Evolutionary conservation across 2,797 vertebrate genomes (phyloP).

Genomic region (Clarias laeviceps): DNA sequence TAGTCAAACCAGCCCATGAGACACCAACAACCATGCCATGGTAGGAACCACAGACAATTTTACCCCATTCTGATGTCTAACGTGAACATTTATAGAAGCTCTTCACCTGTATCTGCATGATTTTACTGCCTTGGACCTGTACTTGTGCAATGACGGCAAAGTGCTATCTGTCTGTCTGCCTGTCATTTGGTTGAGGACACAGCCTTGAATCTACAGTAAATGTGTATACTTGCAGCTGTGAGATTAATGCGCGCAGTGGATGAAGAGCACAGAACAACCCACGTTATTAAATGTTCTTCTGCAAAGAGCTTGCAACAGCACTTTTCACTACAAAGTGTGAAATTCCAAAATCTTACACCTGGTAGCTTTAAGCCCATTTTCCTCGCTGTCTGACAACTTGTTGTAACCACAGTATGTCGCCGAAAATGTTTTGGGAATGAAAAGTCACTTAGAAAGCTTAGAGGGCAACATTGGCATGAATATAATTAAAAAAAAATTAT

Average conservation of each 20-base stretch:
- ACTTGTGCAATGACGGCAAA: background rate
- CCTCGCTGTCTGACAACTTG: background rate
- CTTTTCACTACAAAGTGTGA: conserved; percentile 3
- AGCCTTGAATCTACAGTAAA: conserved; percentile 3
- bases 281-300: conserved; percentile 6
- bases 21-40: no score
- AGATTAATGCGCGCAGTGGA: conserved; percentile 11
- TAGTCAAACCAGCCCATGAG: no score
- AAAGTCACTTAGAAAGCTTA: conserved; percentile 8
- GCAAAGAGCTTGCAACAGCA: conserved; percentile 16
- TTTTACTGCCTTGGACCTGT: background rate
- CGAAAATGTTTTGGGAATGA: background rate
- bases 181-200: background rate
- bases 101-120: background rate
- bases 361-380: conserved; percentile 8
- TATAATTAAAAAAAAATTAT: background rate
- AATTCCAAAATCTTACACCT: conserved; percentile 16
- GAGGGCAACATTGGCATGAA: background rate
- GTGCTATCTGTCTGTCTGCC: background rate
- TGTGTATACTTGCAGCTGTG: conserved; percentile 1
- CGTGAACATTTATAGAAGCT: no score
- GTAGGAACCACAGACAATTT: no score
- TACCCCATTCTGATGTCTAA: no score
- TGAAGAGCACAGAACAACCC: conserved; percentile 7
- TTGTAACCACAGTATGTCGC: background rate